Base-by-base conservation (phyloP, 2,797 vertebrate genomes). In the Spinus pinus region DNA sequence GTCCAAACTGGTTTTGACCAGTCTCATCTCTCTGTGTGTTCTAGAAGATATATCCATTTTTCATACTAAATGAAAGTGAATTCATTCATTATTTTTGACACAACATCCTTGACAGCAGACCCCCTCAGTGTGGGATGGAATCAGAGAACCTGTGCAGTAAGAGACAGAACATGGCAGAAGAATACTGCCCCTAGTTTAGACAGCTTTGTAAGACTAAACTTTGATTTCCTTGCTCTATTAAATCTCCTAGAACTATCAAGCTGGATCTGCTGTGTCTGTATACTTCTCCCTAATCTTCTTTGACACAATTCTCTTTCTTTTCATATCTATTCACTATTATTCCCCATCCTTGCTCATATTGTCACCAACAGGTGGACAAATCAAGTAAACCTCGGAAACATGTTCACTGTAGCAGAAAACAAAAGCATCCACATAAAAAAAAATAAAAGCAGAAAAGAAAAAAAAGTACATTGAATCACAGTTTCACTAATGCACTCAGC, bases 351-450 rank as follows among this genome's bases (percentile, higher is more conserved):
- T 53, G 37, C 20, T 94, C 30, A 50, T 73, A 21, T 57, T 88
- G 37, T 88, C 80, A 74, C 65, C 80, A 96, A 90, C 86, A 88
- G 80, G 92, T 96, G 70, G 73, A 86, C 69, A 81, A 88, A 92
- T 61, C 65, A 83, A 88, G 61, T 88, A 93, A 94, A 88, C 46
- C 62, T 93, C 54, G 42, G 80, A 88, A 96, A 88, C 65, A 21
- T 33, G 86, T 83, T 94, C 88, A 65, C 16, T 86, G 53, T 71
- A 92, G 92, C 88, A 93, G 90, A 90, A 95, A 91, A 78, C 30
- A 78, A 94, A 87, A 94, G 31, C 69, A 90, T 49, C 14, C 69
- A 83, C 64, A 64, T 67, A 1, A 75, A 80, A 88, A 88, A 84
- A 95, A 60, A 75, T 3, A 60, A 89, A 82, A 53, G 16, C 8